Percentiles rank a stretch among this genome's conserved stretches.
These are phyloP conservation scores for Phortica magna DNA, from an alignment of 2,888 invertebrate genomes.

Conservation along the genomic window DNA sequence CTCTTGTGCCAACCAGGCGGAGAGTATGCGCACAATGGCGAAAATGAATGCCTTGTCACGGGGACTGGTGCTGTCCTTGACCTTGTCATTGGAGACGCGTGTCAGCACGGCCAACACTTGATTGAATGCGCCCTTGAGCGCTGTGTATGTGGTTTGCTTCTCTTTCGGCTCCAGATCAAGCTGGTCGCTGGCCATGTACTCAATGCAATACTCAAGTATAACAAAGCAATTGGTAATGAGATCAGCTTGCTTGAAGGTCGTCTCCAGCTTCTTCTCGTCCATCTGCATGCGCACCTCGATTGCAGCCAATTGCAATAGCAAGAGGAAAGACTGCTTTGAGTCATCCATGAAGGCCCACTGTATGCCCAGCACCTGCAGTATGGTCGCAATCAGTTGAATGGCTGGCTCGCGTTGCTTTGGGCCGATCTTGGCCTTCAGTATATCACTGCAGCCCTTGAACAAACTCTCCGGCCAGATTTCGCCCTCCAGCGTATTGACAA, in stretches of 20 bases:
- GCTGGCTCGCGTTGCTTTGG: constrained; percentile 94
- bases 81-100: constrained; percentile 87
- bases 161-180: constrained; percentile 93
- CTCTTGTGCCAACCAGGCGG: constrained; percentile 95
- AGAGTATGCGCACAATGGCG: constrained; percentile 89
- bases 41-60: constrained; percentile 89
- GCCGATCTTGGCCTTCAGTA: constrained; percentile 91
- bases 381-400: constrained; percentile 88
- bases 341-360: constrained; percentile 91
- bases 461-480: constrained; percentile 91
- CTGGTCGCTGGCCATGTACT: constrained; percentile 88
- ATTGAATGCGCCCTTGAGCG: constrained; percentile 92
- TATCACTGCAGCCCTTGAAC: constrained; percentile 89
- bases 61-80: constrained; percentile 83
- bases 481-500: constrained; percentile 82
- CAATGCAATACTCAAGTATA: constrained; percentile 88
- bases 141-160: constrained; percentile 92
- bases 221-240: constrained; percentile 90
- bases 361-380: constrained; percentile 89
- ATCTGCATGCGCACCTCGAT: constrained; percentile 97
- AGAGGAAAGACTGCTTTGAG: constrained; percentile 88
- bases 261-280: constrained; percentile 90
- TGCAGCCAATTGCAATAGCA: constrained; percentile 91
- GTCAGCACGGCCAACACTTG: constrained; percentile 87
- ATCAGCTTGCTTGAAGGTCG: constrained; percentile 87